Conservation (phyloP, 64 coral and sea anemone genomes). For the Montipora foliosa region DNA sequence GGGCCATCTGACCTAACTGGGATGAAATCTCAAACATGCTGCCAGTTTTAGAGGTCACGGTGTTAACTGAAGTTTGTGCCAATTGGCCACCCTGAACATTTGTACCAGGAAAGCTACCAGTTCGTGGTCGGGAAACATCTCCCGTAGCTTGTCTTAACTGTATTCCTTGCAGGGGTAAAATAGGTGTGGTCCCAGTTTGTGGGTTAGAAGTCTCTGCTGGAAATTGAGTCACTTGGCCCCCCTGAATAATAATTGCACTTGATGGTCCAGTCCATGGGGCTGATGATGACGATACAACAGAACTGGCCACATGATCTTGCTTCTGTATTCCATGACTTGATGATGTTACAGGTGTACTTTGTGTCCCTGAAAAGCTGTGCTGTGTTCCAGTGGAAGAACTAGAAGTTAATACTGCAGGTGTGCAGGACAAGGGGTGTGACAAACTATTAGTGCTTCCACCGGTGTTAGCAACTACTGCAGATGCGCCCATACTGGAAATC, state of each 20-base stretch:
- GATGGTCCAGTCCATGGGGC: neutral
- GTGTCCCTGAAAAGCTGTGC: constrained; percentile 9
- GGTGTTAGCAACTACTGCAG: neutral
- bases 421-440: neutral
- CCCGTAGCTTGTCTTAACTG: neutral
- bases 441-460: constrained; percentile 2
- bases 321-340: constrained; percentile 4
- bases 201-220: too few species aligned
- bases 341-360: neutral
- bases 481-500: neutral
- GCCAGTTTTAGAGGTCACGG: neutral
- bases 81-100: constrained; percentile 11
- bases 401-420: neutral
- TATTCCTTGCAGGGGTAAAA: neutral
- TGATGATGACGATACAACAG: neutral
- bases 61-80: neutral
- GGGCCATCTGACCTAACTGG: neutral
- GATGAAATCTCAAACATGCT: neutral
- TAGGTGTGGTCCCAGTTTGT: neutral
- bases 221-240: too few species aligned
- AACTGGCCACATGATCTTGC: neutral
- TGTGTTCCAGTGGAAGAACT: neutral
- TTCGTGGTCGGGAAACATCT: neutral
- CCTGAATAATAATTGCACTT: neutral
- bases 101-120: neutral